A percentile compares a stretch with the other conserved stretches of the same genome.
Conservation (phyloP, 2,797 vertebrate genomes). For the Rhyacichthys aspro region DNA sequence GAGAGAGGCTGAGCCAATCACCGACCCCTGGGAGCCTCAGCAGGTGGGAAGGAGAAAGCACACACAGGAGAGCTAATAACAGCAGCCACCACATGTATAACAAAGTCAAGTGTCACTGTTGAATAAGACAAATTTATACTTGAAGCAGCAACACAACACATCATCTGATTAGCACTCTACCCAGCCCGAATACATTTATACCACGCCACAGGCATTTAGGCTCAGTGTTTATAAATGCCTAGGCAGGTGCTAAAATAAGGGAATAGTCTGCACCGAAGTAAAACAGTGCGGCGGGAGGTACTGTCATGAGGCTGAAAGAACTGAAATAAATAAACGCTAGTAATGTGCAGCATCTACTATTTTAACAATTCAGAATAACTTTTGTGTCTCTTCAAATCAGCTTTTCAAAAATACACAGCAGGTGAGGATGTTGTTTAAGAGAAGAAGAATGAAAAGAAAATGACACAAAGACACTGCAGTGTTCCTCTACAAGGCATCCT, state of each 20-base stretch:
- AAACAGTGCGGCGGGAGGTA: too few relatives aligned
- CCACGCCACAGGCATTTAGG: not conserved
- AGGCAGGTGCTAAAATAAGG: too few relatives aligned
- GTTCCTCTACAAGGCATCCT: slow-evolving; percentile 26
- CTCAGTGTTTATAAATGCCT: too few relatives aligned
- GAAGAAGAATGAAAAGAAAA: too few relatives aligned
- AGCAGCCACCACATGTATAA: slow-evolving; percentile 36
- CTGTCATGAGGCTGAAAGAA: too few relatives aligned
- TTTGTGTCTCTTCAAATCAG: too few relatives aligned
- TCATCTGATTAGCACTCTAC: slow-evolving; percentile 14
- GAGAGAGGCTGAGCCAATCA: slow-evolving; percentile 67
- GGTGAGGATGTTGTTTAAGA: too few relatives aligned
- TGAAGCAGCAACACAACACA: slow-evolving; percentile 20
- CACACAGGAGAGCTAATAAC: slow-evolving; percentile 28
- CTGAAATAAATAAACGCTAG: not conserved
- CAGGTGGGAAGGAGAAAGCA: slow-evolving; percentile 45
- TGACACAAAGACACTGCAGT: too few relatives aligned
- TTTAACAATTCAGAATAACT: too few relatives aligned
- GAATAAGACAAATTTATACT: slow-evolving; percentile 14
- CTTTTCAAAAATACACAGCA: too few relatives aligned
- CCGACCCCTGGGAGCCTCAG: slow-evolving; percentile 53
- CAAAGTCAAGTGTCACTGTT: slow-evolving; percentile 20
- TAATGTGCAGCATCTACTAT: too few relatives aligned
- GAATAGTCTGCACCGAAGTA: too few relatives aligned
- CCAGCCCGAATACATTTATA: not conserved